Evolutionary conservation across 2,797 vertebrate genomes (phyloP).

Genomic region (Microctenopoma stevenorrisi): DNA sequence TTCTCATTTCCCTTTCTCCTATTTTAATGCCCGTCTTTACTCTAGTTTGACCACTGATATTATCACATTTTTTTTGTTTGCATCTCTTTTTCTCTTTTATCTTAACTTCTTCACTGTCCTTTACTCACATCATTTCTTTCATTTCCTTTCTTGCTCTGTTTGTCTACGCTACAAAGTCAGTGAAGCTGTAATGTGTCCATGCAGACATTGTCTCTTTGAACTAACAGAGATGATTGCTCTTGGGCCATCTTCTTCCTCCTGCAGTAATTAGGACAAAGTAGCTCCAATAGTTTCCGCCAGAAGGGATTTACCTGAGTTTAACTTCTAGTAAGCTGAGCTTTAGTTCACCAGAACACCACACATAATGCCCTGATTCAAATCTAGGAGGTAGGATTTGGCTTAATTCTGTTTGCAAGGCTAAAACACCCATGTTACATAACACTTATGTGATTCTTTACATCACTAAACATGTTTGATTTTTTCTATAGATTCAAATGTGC

Average conservation of each 20-base stretch:
- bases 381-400: too few species aligned
- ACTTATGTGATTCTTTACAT: too few species aligned
- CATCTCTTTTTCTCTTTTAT: not conserved
- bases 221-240: conserved; percentile 91
- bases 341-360: not conserved
- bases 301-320: conserved; percentile 73
- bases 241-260: conserved; percentile 83
- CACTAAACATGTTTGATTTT: not conserved
- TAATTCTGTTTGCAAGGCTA: not conserved
- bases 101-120: not conserved
- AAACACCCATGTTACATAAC: not conserved
- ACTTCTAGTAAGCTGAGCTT: not conserved
- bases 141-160: not conserved
- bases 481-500: conserved; percentile 1
- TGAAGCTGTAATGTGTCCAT: conserved; percentile 52
- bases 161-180: conserved; percentile 56
- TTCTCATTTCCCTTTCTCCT: not conserved
- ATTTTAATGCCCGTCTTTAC: too few species aligned
- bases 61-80: not conserved
- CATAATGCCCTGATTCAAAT: not conserved
- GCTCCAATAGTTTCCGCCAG: conserved; percentile 75
- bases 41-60: not conserved
- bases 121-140: not conserved
- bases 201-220: conserved; percentile 85
- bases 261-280: conserved; percentile 91